Conservation (phyloP, 2,797 vertebrate genomes). For the Danio tinwini region DNA sequence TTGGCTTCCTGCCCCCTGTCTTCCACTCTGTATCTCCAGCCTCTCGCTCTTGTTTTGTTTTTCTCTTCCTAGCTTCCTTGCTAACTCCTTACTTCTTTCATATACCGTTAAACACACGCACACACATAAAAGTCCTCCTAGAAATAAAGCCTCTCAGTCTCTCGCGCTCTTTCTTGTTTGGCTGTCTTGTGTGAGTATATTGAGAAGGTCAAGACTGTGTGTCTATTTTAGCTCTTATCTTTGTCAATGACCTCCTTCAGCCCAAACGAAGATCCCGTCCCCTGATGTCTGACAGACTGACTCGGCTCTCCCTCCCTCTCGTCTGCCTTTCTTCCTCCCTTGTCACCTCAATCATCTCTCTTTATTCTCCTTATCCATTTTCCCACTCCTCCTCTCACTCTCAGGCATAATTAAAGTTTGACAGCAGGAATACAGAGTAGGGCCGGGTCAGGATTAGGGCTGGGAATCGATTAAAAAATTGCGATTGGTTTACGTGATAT, state of each 20-base stretch:
- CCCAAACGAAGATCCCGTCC: conserved; percentile 19
- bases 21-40: conserved; percentile 27
- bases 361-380: conserved; percentile 27
- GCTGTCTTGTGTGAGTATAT: conserved; percentile 35
- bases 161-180: conserved; percentile 48
- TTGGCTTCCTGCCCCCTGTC: conserved; percentile 46
- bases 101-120: conserved; percentile 2
- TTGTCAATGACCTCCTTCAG: conserved; percentile 43
- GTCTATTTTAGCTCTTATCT: conserved; percentile 74
- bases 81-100: conserved; percentile 27
- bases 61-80: conserved; percentile 22
- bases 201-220: conserved; percentile 59
- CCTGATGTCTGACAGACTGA: conserved; percentile 30
- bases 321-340: background rate
- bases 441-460: background rate
- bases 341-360: conserved; percentile 29
- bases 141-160: conserved; percentile 53
- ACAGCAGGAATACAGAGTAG: conserved; percentile 19
- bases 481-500: background rate
- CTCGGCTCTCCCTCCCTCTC: background rate
- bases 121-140: background rate
- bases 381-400: conserved; percentile 22
- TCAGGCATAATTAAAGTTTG: conserved; percentile 48
- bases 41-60: conserved; percentile 32
- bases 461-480: background rate